Conservation (phyloP, 2,113 vertebrate genomes). For the Pavo muticus region DNA sequence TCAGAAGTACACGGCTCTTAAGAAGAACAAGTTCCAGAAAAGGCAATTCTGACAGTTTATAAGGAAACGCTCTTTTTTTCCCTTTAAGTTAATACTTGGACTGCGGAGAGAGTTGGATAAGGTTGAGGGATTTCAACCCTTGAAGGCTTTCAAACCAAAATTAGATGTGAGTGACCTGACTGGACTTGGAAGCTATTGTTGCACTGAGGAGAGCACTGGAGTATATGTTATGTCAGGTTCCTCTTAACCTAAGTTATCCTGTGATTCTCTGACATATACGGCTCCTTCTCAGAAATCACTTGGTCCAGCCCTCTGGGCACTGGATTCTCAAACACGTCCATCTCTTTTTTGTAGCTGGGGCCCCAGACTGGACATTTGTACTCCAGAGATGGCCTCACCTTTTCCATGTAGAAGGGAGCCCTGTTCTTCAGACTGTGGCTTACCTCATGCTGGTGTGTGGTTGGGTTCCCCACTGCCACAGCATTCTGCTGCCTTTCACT, state of each 20-base stretch:
- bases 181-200: not conserved
- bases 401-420: not conserved
- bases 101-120: not conserved
- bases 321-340: not conserved
- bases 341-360: not conserved
- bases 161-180: not conserved
- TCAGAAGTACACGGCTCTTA: not conserved
- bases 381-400: not conserved
- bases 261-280: not conserved
- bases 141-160: not conserved
- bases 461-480: not conserved
- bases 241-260: not conserved
- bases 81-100: not conserved
- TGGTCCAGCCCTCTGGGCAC: not conserved
- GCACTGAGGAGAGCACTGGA: not conserved
- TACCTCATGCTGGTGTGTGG: not conserved
- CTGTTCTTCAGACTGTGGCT: not conserved
- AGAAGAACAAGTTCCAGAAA: not conserved
- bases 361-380: not conserved
- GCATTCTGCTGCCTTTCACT: fast-evolving
- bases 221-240: not conserved
- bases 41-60: not conserved
- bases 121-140: not conserved
- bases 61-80: not conserved
- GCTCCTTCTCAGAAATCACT: not conserved